A percentile compares a stretch with the other conserved stretches of the same genome.
Evolutionary conservation across 2,888 invertebrate genomes (phyloP).

Genomic region (Harpalus rufipes): DNA sequence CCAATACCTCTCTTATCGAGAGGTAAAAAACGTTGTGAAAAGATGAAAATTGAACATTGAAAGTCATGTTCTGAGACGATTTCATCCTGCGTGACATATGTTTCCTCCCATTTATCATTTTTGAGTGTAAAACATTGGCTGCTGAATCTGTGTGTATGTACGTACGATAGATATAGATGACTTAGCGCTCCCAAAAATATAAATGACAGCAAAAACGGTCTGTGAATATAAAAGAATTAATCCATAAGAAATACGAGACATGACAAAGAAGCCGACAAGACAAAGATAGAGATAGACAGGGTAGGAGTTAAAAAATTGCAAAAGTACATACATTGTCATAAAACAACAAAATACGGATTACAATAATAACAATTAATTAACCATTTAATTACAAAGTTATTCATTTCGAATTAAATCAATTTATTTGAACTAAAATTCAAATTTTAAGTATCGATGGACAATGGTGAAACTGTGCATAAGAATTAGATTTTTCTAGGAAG

Average conservation of each 20-base stretch:
- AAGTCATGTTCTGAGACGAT: neutral
- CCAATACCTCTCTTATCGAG: too few species aligned
- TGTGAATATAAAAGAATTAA: slow-evolving; percentile 65
- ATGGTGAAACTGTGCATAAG: too few species aligned
- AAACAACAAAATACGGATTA: too few species aligned
- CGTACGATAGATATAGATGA: slow-evolving; percentile 47
- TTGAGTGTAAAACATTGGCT: slow-evolving; percentile 2
- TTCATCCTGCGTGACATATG: neutral
- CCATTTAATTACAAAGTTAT: too few species aligned
- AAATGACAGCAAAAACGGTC: slow-evolving; percentile 62
- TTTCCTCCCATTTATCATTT: neutral
- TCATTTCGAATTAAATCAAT: too few species aligned
- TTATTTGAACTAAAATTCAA: too few species aligned
- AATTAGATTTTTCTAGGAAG: too few species aligned
- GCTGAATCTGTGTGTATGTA: neutral
- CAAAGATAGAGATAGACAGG: slow-evolving; percentile 13
- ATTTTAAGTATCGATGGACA: too few species aligned
- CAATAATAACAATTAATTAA: too few species aligned
- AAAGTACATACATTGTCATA: neutral
- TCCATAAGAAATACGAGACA: slow-evolving; percentile 62
- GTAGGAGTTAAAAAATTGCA: slow-evolving; percentile 2
- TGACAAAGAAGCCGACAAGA: slow-evolving; percentile 8
- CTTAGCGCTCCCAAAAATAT: slow-evolving; percentile 50
- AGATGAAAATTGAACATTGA: neutral
- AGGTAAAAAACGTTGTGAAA: neutral